These are phyloP conservation scores for Epinotia ramella DNA, from an alignment of 2,888 invertebrate genomes.

Conservation along the genomic window DNA sequence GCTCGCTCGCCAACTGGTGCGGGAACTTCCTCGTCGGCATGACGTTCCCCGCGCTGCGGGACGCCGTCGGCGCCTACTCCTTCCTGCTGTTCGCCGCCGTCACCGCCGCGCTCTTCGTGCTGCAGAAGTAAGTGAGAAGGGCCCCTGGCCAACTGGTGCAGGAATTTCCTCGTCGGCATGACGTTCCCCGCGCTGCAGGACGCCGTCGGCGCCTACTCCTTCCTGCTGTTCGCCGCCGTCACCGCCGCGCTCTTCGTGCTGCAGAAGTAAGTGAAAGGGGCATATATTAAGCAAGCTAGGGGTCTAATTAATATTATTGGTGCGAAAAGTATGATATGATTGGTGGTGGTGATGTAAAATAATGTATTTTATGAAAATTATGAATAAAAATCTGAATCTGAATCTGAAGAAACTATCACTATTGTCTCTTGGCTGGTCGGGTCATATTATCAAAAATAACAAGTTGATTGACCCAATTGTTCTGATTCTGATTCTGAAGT, in stretches of 20 bases:
- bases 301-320: no score
- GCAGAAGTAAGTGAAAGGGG: slow-evolving; percentile 79
- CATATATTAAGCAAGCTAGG: no score
- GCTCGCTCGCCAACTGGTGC: slow-evolving; percentile 94
- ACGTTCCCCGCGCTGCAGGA: slow-evolving; percentile 88
- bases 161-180: slow-evolving; percentile 94
- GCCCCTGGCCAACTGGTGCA: slow-evolving; percentile 93
- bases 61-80: slow-evolving; percentile 87
- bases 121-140: slow-evolving; percentile 83
- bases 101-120: slow-evolving; percentile 83
- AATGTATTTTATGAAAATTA: no score
- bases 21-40: slow-evolving; percentile 95
- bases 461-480: no score
- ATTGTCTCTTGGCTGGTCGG: no score
- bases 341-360: no score
- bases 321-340: no score
- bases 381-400: no score
- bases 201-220: slow-evolving; percentile 89
- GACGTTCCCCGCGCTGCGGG: slow-evolving; percentile 88
- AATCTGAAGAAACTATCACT: no score
- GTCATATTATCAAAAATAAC: no score
- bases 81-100: slow-evolving; percentile 90
- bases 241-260: slow-evolving; percentile 85
- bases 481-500: no score
- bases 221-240: slow-evolving; percentile 89